Base-by-base conservation (phyloP, 2,888 invertebrate species). In the Merodon equestris region DNA sequence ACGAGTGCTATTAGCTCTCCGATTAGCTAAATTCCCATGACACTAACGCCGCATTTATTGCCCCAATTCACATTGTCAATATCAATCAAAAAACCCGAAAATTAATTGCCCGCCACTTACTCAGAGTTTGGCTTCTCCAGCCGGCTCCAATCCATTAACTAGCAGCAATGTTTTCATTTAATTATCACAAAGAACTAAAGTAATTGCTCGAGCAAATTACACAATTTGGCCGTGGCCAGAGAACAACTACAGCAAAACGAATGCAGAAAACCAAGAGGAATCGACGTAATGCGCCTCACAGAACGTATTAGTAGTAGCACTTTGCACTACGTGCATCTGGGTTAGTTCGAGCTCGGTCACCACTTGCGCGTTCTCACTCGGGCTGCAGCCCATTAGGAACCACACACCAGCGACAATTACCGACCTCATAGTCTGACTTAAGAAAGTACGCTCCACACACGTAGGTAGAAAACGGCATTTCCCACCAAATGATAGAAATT, bases 401-500 rank as follows among this genome's bases (percentile, higher is more conserved):
- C n/a, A n/a, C 40, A 63, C 58, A 71, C 27, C 27, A 76, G 64
- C 71, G 57, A 63, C 63, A 64, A 70, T 71, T 75, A 71, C 64
- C 64, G 48, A 47, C 50, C 17, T 38, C 60, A 44, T n/a, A 36
- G 14, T 27, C 12, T 12, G 57, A 53, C 48, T 67, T 54, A 60
- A 60, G 60, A 70, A 54, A 58, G 45, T 58, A 17, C 57, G 48
- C 66, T 60, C 63, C 36, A 34, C 27, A 27, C 27, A 66, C 56
- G 47, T 34, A 58, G 9, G 14, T 15, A 48, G 61, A 51, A 45
- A 72, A 42, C 48, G 7, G 27, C 66, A 66, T 67, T 73, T 63
- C 72, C 58, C 67, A 68, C 61, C 73, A 73, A 77, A 77, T 77
- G 73, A 77, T 77, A 67, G 77, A 77, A 77, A 73, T 73, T 72